Base-by-base conservation (phyloP, 2,797 vertebrate species). In the Molossus alvarezi region DNA sequence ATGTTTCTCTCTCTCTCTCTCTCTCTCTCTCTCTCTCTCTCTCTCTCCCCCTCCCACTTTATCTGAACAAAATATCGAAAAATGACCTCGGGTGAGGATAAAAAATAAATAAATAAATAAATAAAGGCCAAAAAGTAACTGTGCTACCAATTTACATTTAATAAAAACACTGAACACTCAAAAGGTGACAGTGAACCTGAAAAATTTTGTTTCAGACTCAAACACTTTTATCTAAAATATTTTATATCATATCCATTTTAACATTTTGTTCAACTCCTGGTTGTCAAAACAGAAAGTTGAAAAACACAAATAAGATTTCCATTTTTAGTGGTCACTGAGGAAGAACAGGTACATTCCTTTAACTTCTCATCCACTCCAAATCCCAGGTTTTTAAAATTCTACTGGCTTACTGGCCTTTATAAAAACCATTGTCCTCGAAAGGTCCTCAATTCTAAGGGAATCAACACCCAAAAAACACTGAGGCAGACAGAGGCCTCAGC, bases 91-190 rank as follows among this genome's bases (percentile, higher is more conserved):
- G 33, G 33, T 33, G 33, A 33, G 33, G 33, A 33, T 33, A 33
- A 33, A 33, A 33, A 33, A 33, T 33, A 33, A 33, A 33, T 2
- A 33, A 33, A 33, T 33, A 33, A 33, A 33, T 2, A 33, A 33
- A 33, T 88, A 62, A 90, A 90, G 27, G 60, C 27, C 27, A 79
- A 57, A 88, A 84, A 60, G 23, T 87, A 13, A 94, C 29, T 69
- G 5, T 33, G 33, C 18, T 79, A 96, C 37, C 69, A 83, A 93
- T 86, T 88, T 83, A 88, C 29, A 87, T 82, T 86, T 94, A 96
- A 85, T 85, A 94, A 71, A 91, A 94, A 88, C 41, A 93, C 1
- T 79, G n/a, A 88, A 90, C 48, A 93, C 23, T 37, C 69, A 55
- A 67, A 96, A 88, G 57, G 62, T 48, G 27, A 85, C 64, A 88